Evolutionary conservation across 2,888 invertebrate genomes (phyloP).

Genomic region (Bellardia bayeri): DNA sequence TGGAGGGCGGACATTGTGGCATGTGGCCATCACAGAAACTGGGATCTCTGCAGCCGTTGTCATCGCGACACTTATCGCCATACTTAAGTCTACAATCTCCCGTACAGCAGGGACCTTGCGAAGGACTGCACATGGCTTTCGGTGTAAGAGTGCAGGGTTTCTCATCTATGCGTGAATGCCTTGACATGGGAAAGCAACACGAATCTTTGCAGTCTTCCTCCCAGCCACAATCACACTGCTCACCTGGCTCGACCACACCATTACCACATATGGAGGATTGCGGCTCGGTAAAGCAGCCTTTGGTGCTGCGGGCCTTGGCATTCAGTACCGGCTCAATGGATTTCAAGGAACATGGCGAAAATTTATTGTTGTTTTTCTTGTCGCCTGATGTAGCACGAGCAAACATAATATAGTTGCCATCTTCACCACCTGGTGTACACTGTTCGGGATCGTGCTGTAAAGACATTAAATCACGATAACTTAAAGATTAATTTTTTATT

Average conservation of each 20-base stretch:
- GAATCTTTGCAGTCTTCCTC: constrained; percentile 97
- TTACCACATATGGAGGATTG: constrained; percentile 98
- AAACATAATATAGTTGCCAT: constrained; percentile 99
- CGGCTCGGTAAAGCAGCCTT: constrained; percentile 97
- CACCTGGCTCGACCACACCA: constrained; percentile 97
- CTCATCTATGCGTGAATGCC: constrained; percentile 90
- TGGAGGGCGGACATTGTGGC: constrained; percentile 95
- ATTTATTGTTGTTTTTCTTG: constrained; percentile 98
- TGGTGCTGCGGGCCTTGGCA: constrained; percentile 94
- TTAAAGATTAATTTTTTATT: background rate
- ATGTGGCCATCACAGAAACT: constrained; percentile 95
- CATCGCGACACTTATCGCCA: constrained; percentile 95
- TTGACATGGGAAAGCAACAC: constrained; percentile 96
- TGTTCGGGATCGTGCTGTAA: constrained; percentile 96
- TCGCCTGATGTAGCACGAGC: constrained; percentile 99
- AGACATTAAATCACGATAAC: background rate
- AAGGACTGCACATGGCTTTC: constrained; percentile 83
- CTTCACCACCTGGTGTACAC: constrained; percentile 97
- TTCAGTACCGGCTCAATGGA: constrained; percentile 96
- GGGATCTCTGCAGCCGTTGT: constrained; percentile 96
- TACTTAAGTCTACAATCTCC: constrained; percentile 92
- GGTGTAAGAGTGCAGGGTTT: constrained; percentile 95
- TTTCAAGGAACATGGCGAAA: constrained; percentile 96
- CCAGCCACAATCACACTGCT: constrained; percentile 99
- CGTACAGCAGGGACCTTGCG: constrained; percentile 97